Evolutionary conservation across 2,888 invertebrate species (phyloP).

Genomic region (Achlya flavicornis): DNA sequence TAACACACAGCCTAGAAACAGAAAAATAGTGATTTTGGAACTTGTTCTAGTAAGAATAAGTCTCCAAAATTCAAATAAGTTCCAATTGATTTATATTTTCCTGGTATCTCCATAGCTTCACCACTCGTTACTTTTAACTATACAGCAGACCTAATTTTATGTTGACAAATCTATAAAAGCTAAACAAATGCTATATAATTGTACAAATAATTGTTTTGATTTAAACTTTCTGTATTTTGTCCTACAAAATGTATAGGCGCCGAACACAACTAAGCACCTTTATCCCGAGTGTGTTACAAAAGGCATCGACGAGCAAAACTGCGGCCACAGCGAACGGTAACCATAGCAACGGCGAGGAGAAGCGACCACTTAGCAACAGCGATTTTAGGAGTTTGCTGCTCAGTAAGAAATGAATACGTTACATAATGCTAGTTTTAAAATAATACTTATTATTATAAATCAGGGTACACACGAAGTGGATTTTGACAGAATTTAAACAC

Average conservation of each 20-base stretch:
- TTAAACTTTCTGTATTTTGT: too few relatives aligned
- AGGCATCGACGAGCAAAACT: constrained; percentile 57
- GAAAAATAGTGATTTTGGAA: too few relatives aligned
- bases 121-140: too few relatives aligned
- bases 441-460: neutral
- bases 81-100: too few relatives aligned
- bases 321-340: constrained; percentile 34
- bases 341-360: constrained; percentile 42
- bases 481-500: neutral
- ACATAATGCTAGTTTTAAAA: neutral
- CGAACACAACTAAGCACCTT: constrained; percentile 77
- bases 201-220: too few relatives aligned
- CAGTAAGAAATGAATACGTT: constrained; percentile 45
- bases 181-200: neutral
- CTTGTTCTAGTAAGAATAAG: too few relatives aligned
- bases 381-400: constrained; percentile 84
- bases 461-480: neutral
- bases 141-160: too few relatives aligned
- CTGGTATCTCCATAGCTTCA: too few relatives aligned
- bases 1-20: too few relatives aligned
- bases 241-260: constrained; percentile 53
- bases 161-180: too few relatives aligned
- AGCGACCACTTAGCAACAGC: constrained; percentile 73
- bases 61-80: too few relatives aligned
- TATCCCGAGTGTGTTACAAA: constrained; percentile 74